Conservation (phyloP, 2,888 invertebrate species). For the Formica aserva region DNA sequence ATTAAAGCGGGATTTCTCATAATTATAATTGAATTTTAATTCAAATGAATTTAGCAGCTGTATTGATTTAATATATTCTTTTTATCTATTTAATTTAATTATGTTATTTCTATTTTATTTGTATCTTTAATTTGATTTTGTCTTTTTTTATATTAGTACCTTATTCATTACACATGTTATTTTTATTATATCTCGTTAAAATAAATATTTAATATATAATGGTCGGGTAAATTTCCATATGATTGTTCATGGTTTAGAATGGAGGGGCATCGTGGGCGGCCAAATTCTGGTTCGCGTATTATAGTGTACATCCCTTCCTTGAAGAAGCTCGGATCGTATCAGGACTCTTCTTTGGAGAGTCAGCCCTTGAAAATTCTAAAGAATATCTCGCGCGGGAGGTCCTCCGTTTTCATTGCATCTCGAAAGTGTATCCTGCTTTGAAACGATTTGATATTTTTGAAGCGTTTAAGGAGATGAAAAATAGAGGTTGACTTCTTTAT, state of each 20-base stretch:
- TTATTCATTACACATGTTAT: not conserved
- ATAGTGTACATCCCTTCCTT: slow-evolving; percentile 53
- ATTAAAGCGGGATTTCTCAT: not conserved
- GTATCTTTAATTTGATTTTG: not conserved
- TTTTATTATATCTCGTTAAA: not conserved
- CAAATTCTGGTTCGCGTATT: slow-evolving; percentile 62
- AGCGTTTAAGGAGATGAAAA: not conserved
- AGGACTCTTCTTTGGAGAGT: slow-evolving; percentile 59
- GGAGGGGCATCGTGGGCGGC: slow-evolving; percentile 69
- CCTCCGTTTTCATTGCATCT: slow-evolving; percentile 30
- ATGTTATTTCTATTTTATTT: not conserved
- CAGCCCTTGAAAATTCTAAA: slow-evolving; percentile 63
- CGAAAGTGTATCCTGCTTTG: slow-evolving; percentile 14
- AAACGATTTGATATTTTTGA: slow-evolving; percentile 21
- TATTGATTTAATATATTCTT: not conserved
- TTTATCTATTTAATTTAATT: not conserved
- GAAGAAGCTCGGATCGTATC: slow-evolving; percentile 64
- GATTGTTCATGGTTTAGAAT: slow-evolving; percentile 23
- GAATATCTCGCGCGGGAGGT: slow-evolving; percentile 61
- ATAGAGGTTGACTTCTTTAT: not conserved
- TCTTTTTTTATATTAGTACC: not conserved
- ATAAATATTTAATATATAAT: slow-evolving; percentile 2
- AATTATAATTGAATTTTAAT: not conserved
- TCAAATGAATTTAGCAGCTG: not conserved
- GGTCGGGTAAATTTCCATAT: slow-evolving; percentile 15